Conservation (phyloP, 2,113 vertebrate genomes). For the Leptodactylus fuscus region DNA sequence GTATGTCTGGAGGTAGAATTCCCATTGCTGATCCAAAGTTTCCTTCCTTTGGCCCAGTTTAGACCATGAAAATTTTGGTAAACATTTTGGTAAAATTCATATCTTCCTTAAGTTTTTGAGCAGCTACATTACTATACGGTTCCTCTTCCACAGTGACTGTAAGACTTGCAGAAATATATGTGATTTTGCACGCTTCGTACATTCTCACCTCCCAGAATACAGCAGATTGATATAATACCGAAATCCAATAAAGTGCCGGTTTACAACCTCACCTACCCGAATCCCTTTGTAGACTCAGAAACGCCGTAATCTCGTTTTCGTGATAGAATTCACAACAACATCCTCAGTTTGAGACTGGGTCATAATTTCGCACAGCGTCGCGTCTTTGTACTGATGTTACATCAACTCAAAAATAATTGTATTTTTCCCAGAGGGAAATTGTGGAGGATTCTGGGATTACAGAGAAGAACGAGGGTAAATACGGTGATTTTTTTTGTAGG, state of each 20-base stretch:
- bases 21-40: too few species aligned
- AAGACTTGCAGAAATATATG: not conserved
- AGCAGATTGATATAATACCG: not conserved
- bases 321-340: conserved; percentile 7
- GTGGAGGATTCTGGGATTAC: conserved; percentile 11
- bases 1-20: too few species aligned
- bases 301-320: not conserved
- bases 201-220: not conserved
- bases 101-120: too few species aligned
- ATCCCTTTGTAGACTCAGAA: conserved; percentile 8
- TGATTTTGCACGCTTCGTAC: not conserved
- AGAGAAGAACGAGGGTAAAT: not conserved
- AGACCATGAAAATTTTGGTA: too few species aligned
- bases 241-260: not conserved
- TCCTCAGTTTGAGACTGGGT: not conserved
- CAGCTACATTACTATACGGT: too few species aligned
- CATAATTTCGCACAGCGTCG: not conserved
- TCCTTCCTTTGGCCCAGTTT: too few species aligned
- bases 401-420: conserved; percentile 23
- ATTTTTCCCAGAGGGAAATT: conserved; percentile 11
- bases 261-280: not conserved
- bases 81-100: too few species aligned
- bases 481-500: not conserved
- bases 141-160: too few species aligned
- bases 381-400: not conserved